Evolutionary conservation across 2,113 vertebrate genomes (phyloP).

Genomic region (Cranoglanis bouderius): DNA sequence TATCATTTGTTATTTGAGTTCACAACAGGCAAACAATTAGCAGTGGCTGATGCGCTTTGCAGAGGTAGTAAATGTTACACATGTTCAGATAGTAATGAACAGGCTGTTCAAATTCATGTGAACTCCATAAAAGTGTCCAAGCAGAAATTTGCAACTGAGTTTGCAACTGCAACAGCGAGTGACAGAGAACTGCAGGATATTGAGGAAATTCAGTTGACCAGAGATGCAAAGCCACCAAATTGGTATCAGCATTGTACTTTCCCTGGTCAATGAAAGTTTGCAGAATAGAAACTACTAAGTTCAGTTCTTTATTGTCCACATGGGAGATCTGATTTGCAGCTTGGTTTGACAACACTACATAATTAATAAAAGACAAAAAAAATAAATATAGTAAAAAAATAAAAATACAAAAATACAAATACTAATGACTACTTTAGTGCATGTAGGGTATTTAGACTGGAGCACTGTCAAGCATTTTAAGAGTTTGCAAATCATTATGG

Average conservation of each 20-base stretch:
- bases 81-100: not conserved
- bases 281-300: not conserved
- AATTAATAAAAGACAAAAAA: not conserved
- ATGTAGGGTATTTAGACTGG: not conserved
- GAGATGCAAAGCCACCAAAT: not conserved
- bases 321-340: not conserved
- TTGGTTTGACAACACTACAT: not conserved
- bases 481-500: not conserved
- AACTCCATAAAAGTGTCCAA: not conserved
- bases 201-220: not conserved
- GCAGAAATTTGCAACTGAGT: not conserved
- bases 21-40: not conserved
- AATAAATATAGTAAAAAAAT: not conserved
- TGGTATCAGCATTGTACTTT: not conserved
- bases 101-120: not conserved
- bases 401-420: not conserved
- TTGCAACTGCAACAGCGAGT: not conserved
- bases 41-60: not conserved
- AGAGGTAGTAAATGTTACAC: not conserved
- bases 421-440: not conserved
- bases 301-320: not conserved
- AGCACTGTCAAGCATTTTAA: not conserved
- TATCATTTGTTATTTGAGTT: not conserved
- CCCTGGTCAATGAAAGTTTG: not conserved
- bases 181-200: not conserved